These are phyloP conservation scores for Leucosticte australis DNA, from an alignment of 2,113 vertebrate species.

Conservation along the genomic window DNA sequence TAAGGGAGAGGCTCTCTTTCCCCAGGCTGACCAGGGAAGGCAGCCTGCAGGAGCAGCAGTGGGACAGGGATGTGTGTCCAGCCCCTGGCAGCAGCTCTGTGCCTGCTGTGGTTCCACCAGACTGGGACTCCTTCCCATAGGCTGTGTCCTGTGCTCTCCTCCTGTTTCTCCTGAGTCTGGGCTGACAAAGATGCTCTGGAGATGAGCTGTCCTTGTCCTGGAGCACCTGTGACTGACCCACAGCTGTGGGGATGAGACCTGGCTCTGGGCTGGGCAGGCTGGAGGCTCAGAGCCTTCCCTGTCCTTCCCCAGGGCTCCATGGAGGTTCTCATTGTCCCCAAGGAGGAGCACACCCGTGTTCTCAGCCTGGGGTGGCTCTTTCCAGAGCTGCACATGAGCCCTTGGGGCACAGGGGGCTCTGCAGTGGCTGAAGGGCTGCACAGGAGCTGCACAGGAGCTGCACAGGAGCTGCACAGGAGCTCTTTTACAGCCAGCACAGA, in stretches of 20 bases:
- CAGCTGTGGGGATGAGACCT: background rate
- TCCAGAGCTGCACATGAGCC: background rate
- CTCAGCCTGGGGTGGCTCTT: background rate
- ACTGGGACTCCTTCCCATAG: background rate
- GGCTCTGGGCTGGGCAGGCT: background rate
- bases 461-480: background rate
- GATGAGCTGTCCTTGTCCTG: background rate
- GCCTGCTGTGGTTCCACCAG: background rate
- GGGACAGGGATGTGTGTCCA: background rate
- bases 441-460: background rate
- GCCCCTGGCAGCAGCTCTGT: background rate
- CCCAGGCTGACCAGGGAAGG: background rate
- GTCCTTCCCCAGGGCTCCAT: background rate
- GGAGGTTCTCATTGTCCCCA: background rate
- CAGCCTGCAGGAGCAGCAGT: background rate
- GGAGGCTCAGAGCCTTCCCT: background rate
- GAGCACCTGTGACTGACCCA: accelerated
- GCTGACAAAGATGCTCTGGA: background rate
- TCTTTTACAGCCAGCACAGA: background rate
- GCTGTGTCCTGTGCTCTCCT: background rate
- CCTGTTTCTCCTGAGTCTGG: background rate
- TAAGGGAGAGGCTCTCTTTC: background rate
- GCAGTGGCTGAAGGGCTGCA: background rate
- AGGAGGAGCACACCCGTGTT: background rate
- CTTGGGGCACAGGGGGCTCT: background rate